Base-by-base conservation (phyloP, 2,888 invertebrate species). In the Blastobasis adustella region DNA sequence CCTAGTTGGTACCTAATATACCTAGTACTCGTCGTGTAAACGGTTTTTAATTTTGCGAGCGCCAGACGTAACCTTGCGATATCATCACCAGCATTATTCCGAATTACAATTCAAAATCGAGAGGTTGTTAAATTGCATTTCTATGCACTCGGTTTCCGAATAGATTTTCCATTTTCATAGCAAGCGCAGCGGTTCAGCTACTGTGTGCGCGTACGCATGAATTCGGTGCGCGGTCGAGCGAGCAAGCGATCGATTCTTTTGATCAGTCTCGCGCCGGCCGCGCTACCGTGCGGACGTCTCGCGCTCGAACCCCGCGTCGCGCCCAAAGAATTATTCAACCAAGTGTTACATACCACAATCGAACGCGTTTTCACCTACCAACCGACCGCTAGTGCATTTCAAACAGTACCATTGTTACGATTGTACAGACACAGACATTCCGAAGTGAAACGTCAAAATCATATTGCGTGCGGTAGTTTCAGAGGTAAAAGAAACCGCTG, bases 241-340 rank as follows among this genome's bases (percentile, higher is more conserved):
- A 55, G 43, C 46, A 48, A 46, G 42, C 37, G 54, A 53, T 55
- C 57, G 51, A 52, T 51, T 23, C 23, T 23, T 53, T 54, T 53
- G 55, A 54, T 77, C 73, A 85, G 85, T 84, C 67, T 61, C 60
- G 68, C 71, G 67, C 68, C 60, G 66, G 54, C 61, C 62, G 71
- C 65, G 76, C 73, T 71, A 71, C 66, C 56, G 69, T 61, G 62
- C 59, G 54, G 65, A 73, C 79, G 78, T 69, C 55, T 58, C 63
- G 59, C 62, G 65, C 57, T 40, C 47, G 50, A 23, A 23, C 23
- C 45, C 42, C 58, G 55, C 58, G 61, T 53, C 46, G 52, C 54
- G 52, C 56, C 59, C 56, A 56, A 58, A 1, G 23, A 23, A 23
- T 23, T 23, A 23, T 23, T 23, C 23, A 23, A 23, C 23, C 23